A percentile compares a stretch with the other conserved stretches of the same genome.
phyloP scores from a whole-genome alignment of 2,888 invertebrate species.

The Ferrisia virgata region DNA sequence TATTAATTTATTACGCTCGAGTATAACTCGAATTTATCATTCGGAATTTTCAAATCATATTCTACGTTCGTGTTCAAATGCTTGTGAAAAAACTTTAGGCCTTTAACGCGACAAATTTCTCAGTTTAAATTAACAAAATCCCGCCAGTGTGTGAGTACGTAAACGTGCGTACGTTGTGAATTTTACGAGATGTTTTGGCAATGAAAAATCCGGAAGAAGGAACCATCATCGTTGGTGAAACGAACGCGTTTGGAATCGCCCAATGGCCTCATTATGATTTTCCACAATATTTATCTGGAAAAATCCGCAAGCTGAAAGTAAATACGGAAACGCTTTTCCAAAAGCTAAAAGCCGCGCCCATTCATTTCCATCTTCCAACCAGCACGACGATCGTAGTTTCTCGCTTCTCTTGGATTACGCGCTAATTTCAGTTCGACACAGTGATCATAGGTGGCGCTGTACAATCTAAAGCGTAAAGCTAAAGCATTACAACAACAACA shows the following conservation, averaged over 20 bases:
- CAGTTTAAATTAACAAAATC: too few species aligned
- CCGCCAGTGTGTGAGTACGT: too few species aligned
- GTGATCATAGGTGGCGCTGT: not conserved
- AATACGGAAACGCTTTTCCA: conserved; percentile 31
- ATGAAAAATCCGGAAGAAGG: not conserved
- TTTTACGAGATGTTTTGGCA: not conserved
- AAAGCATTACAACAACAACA: conserved; percentile 18
- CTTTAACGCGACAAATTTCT: too few species aligned
- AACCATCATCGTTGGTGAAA: not conserved
- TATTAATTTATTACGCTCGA: too few species aligned
- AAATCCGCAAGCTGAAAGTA: not conserved
- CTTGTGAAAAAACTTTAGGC: too few species aligned
- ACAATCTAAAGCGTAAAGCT: not conserved
- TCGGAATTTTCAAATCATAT: too few species aligned
- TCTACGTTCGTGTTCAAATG: too few species aligned
- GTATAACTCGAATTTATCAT: too few species aligned
- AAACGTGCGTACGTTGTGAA: not conserved
- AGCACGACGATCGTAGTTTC: not conserved
- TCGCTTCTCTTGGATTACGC: not conserved
- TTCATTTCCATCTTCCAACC: conserved; percentile 16
- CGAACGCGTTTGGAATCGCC: not conserved
- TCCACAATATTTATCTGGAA: conserved; percentile 6
- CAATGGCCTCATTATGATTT: conserved; percentile 7
- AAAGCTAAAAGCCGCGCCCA: conserved; percentile 22
- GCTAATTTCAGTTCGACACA: not conserved